phyloP scores from a whole-genome alignment of 30 jellyfish, hydroid and myxozoan genomes.

The Cassiopea andromeda region DNA sequence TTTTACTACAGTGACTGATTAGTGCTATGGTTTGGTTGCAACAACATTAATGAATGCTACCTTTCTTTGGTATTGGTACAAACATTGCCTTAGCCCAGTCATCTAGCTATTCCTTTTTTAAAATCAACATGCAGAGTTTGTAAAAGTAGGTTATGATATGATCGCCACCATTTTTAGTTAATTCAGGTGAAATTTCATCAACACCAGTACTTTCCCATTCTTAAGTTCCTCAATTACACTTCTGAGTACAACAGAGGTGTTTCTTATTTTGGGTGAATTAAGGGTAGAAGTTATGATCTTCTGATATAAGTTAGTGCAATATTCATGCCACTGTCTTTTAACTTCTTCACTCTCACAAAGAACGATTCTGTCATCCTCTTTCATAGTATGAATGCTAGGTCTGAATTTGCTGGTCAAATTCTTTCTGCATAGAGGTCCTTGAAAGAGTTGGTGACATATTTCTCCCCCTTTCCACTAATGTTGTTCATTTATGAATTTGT shows the following conservation, averaged over 20 bases:
- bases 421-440: slow-evolving; percentile 32
- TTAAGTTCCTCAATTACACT: no score
- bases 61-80: background rate
- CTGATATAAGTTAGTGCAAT: background rate
- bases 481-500: background rate
- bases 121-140: background rate
- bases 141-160: background rate
- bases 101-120: background rate
- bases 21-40: background rate
- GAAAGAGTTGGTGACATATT: background rate
- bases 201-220: background rate
- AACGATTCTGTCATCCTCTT: background rate
- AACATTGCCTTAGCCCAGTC: background rate
- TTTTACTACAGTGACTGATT: background rate
- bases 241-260: slow-evolving; percentile 1
- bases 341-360: background rate
- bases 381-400: slow-evolving; percentile 15
- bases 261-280: background rate
- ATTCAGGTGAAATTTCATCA: background rate
- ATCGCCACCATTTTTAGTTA: no score
- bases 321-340: background rate
- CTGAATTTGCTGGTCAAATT: slow-evolving; percentile 22
- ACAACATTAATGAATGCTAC: background rate
- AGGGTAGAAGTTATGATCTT: slow-evolving; percentile 16
- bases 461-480: slow-evolving; percentile 7